Percentiles rank a stretch among this genome's conserved stretches.
Conservation (phyloP, 2,113 vertebrate species). For the Gobiocypris rarus region DNA sequence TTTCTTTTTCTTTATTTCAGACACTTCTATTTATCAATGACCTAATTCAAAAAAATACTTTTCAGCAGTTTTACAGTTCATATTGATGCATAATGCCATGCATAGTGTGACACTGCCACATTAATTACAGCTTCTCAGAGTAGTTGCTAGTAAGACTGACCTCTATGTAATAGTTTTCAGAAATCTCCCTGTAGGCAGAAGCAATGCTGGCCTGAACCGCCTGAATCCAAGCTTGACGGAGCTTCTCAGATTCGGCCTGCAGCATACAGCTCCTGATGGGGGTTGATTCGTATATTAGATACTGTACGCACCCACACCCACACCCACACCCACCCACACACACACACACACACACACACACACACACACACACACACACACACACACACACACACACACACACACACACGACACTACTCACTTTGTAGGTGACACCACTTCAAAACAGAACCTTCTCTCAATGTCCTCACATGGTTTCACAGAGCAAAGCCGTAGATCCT, state of each 20-base stretch:
- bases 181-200: constrained; percentile 92
- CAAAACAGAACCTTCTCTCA: constrained; percentile 96
- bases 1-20: not conserved
- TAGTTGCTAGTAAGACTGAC: constrained; percentile 50
- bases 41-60: not conserved
- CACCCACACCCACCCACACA: too few species aligned
- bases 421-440: constrained; percentile 99
- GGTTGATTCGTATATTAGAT: not conserved
- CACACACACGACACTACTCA: constrained; percentile 63
- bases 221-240: constrained; percentile 96
- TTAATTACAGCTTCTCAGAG: not conserved
- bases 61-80: not conserved
- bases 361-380: too few species aligned
- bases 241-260: constrained; percentile 96
- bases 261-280: constrained; percentile 94
- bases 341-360: too few species aligned
- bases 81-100: not conserved
- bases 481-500: constrained; percentile 92
- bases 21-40: not conserved
- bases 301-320: not conserved
- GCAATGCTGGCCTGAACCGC: constrained; percentile 97
- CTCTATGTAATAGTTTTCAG: constrained; percentile 76
- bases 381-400: too few species aligned
- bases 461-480: constrained; percentile 97
- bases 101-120: not conserved